Evolutionary conservation across 2,797 vertebrate genomes (phyloP), one percentile per base, ranked within the genome.

Genomic region (Acrossocheilus wenchowensis): DNA sequence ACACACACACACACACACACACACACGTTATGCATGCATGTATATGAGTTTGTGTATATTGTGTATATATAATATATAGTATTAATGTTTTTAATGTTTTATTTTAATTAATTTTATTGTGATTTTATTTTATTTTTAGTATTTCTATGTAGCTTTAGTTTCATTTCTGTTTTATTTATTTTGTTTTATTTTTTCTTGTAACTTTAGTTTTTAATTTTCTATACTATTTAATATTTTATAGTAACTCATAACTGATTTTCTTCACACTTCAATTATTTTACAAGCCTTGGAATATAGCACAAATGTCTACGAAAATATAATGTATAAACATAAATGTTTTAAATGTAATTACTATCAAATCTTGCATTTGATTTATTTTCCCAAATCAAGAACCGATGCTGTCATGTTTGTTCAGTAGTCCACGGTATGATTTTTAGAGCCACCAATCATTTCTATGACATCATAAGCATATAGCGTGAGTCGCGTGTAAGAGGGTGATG

Each of bases 401-500:
- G 41, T 78, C 36, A 48, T 85, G 84, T 80, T 80, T 80, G 66
- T 62, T 62, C 77, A 80, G 84, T 72, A 48, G 66, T 62, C 6
- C 66, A 34, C 3, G 36, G 83, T 71, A 39, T 79, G 39, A 45
- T 30, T 71, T 30, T 57, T 52, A 77, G 48, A 57, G 74, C 48
- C 8, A 21, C 62, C 50, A 48, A 36, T 85, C 26, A 48, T 62
- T 45, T 15, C 39, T 62, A 60, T 93, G 90, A 92, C 92, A 85
- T 94, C 92, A 91, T 90, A 75, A 79, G 85, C 83, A 69, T 89
- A 36, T 57, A 89, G 86, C 77, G 84, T 39, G 78, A 85, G 86
- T 79, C 85, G 57, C 12, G n/a, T 82, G 30, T 71, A 88, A 90
- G 62, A 80, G 78, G 34, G 52, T 79, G 77, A 88, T 48, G 81